Evolutionary conservation across 2,888 invertebrate species (phyloP).

Genomic region (Eristalinus sepulchralis): DNA sequence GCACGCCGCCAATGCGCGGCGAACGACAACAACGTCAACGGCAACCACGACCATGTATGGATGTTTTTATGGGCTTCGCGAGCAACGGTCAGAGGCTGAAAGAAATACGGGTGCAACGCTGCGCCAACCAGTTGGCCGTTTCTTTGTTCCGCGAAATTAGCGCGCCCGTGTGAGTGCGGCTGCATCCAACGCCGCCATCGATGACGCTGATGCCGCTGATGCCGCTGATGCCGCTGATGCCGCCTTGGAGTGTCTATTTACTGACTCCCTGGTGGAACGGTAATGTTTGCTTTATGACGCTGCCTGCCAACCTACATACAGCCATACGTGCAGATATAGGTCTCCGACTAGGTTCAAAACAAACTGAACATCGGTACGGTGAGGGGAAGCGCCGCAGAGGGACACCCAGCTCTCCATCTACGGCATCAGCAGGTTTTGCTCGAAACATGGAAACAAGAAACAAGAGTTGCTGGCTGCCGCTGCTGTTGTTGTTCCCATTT

Average conservation of each 20-base stretch:
- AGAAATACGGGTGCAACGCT: slow-evolving; percentile 57
- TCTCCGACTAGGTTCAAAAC: slow-evolving; percentile 42
- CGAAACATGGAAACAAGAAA: slow-evolving; percentile 54
- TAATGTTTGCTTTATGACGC: slow-evolving; percentile 68
- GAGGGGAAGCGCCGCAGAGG: not conserved
- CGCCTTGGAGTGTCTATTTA: slow-evolving; percentile 35
- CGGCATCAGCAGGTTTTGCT: slow-evolving; percentile 60
- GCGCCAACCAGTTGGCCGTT: slow-evolving; percentile 11
- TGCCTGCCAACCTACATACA: slow-evolving; percentile 61
- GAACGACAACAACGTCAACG: too few species aligned
- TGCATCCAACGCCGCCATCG: not conserved
- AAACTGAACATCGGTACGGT: not conserved
- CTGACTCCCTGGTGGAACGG: slow-evolving; percentile 49
- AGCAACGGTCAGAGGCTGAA: slow-evolving; percentile 66
- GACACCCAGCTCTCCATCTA: slow-evolving; percentile 49
- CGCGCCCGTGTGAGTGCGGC: not conserved
- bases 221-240: not conserved
- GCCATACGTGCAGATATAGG: slow-evolving; percentile 24
- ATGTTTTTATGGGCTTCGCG: slow-evolving; percentile 59
- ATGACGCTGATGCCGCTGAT: not conserved
- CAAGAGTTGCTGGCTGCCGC: slow-evolving; percentile 39
- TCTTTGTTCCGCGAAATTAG: slow-evolving; percentile 52
- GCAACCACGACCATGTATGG: not conserved
- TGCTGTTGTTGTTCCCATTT: slow-evolving; percentile 14
- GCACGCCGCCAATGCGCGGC: not conserved